Percentiles rank a stretch among this genome's conserved stretches.
These are phyloP conservation scores for Colaptes auratus DNA, from an alignment of 2,113 vertebrate genomes.

Conservation along the genomic window DNA sequence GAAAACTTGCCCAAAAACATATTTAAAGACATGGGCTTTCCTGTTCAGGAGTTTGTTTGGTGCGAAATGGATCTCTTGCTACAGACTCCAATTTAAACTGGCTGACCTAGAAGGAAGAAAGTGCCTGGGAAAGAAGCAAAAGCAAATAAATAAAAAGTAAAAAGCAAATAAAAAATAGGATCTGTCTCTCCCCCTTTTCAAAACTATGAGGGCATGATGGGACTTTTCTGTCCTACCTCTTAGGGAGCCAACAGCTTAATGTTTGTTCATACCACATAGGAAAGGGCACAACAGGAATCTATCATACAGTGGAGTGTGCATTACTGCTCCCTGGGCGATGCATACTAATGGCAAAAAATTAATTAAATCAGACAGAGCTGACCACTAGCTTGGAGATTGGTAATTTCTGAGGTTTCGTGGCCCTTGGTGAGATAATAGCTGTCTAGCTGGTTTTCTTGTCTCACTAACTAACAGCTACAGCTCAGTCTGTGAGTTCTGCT, in stretches of 20 bases:
- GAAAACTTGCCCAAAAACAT: background rate
- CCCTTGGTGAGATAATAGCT: background rate
- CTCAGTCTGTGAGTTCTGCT: background rate
- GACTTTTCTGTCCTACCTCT: slow-evolving; percentile 20
- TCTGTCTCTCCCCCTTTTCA: slow-evolving; percentile 35
- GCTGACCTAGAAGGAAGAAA: slow-evolving; percentile 44
- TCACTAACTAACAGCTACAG: background rate
- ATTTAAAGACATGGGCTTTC: slow-evolving; percentile 50
- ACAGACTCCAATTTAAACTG: slow-evolving; percentile 42
- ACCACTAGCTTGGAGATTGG: background rate
- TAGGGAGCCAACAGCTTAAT: background rate
- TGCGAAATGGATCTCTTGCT: slow-evolving; percentile 55
- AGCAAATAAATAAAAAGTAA: slow-evolving; percentile 48
- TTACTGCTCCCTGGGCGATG: background rate
- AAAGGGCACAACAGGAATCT: background rate
- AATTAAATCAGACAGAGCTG: background rate
- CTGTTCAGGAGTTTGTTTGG: slow-evolving; percentile 48
- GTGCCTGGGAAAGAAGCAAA: slow-evolving; percentile 52
- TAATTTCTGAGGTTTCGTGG: background rate
- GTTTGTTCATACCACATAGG: background rate
- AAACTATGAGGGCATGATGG: background rate
- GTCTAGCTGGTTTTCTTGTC: background rate
- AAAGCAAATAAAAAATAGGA: slow-evolving; percentile 33
- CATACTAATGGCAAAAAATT: background rate
- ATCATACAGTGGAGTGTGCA: accelerated